Percentiles rank a stretch among this genome's conserved stretches.
phyloP scores from a whole-genome alignment of 2,888 invertebrate species.

The Lampropteryx suffumata region DNA sequence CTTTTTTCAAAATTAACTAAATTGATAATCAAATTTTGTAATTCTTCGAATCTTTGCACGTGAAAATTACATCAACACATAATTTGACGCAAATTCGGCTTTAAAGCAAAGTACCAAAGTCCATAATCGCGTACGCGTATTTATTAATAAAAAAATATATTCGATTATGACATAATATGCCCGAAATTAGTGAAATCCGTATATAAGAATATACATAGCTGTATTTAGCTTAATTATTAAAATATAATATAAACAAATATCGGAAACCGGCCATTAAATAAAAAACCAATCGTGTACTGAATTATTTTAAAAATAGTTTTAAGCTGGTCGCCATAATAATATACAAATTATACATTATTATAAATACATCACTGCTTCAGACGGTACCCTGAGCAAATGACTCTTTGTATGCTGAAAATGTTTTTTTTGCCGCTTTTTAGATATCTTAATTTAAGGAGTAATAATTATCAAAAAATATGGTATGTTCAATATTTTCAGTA shows the following conservation, averaged over 20 bases:
- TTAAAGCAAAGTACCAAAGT: conserved; percentile 9
- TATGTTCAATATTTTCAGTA: no score
- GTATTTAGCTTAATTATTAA: conserved; percentile 59
- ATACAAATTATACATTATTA: neutral
- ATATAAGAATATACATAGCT: conserved; percentile 55
- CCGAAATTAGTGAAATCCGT: conserved; percentile 21
- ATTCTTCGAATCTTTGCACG: neutral
- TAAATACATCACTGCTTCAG: no score
- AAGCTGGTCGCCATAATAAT: conserved; percentile 40
- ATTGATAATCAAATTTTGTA: neutral
- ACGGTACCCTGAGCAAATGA: no score
- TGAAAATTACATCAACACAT: neutral
- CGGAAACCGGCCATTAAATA: conserved; percentile 75
- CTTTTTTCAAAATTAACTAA: no score
- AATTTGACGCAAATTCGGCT: conserved; percentile 14
- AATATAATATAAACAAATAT: conserved; percentile 47
- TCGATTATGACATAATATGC: conserved; percentile 15
- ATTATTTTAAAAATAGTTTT: conserved; percentile 52
- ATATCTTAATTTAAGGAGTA: no score
- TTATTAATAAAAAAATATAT: conserved; percentile 2
- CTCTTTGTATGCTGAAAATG: no score
- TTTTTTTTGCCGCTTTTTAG: no score
- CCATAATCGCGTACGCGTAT: conserved; percentile 7
- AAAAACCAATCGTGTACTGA: conserved; percentile 55
- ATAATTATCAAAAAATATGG: no score